These are phyloP conservation scores for Eucidaris tribuloides DNA, from an alignment of 35 echinoderm and acorn worm species.

Conservation along the genomic window DNA sequence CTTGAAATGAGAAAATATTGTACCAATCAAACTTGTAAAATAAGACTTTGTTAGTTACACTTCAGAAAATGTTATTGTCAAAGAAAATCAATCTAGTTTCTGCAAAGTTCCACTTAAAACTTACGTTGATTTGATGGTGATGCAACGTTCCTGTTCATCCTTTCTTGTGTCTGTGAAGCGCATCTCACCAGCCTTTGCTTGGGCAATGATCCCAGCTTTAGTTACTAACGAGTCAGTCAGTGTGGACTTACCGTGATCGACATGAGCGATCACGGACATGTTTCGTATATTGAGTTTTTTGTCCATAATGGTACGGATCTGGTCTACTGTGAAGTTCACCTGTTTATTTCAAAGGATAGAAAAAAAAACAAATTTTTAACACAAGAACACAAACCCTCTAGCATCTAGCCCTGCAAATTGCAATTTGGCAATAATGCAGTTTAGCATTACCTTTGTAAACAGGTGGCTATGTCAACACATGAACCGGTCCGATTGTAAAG, in stretches of 20 bases:
- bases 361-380: not conserved
- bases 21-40: too few relatives aligned
- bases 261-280: conserved; percentile 99
- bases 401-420: not conserved
- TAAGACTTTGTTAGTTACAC: too few relatives aligned
- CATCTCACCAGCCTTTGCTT: conserved; percentile 67
- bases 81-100: too few relatives aligned
- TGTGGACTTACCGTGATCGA: conserved; percentile 99
- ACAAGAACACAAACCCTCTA: not conserved
- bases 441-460: not conserved
- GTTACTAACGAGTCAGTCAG: conserved; percentile 95
- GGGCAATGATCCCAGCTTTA: conserved; percentile 93
- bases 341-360: conserved; percentile 16
- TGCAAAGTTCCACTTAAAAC: conserved; percentile 5
- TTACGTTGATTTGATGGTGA: conserved; percentile 99
- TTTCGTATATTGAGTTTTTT: conserved; percentile 95
- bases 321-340: conserved; percentile 97
- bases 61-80: too few relatives aligned
- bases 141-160: conserved; percentile 94
- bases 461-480: not conserved
- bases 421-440: not conserved
- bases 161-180: conserved; percentile 97
- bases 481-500: not conserved
- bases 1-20: too few relatives aligned
- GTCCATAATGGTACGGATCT: conserved; percentile 97